Conservation (phyloP, 2,113 vertebrate species). For the Silurus meridionalis region DNA sequence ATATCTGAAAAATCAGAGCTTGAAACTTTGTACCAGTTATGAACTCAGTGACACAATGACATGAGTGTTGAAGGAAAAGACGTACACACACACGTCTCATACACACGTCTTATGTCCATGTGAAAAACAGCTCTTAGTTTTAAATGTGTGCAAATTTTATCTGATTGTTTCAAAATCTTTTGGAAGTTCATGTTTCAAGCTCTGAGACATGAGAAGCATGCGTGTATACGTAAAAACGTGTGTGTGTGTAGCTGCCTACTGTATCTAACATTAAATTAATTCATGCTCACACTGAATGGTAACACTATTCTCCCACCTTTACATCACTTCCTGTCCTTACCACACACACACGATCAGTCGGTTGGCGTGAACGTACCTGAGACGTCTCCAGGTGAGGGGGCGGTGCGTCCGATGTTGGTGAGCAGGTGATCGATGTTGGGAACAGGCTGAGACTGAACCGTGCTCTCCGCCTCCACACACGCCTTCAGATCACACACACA, state of each 20-base stretch:
- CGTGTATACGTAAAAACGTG: not conserved
- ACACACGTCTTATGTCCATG: not conserved
- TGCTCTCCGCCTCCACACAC: conserved; percentile 82
- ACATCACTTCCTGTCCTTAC: not conserved
- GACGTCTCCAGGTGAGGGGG: conserved; percentile 89
- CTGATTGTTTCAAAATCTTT: not conserved
- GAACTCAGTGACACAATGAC: not conserved
- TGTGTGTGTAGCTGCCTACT: not conserved
- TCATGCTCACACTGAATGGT: not conserved
- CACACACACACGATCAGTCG: not conserved
- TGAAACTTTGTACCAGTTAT: not conserved
- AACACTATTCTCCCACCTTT: not conserved
- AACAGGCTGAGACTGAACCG: conserved; percentile 96
- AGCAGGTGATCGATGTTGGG: conserved; percentile 99
- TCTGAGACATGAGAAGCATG: not conserved
- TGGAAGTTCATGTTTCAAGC: not conserved
- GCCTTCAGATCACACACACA: conserved; percentile 69
- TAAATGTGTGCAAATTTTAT: not conserved
- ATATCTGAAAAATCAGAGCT: conserved; percentile 38
- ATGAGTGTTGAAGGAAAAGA: not conserved
- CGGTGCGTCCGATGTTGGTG: conserved; percentile 97
- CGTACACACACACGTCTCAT: not conserved
- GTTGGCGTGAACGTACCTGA: conserved; percentile 86
- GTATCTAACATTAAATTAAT: not conserved
- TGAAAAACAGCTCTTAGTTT: not conserved